A percentile compares a stretch with the other conserved stretches of the same genome.
These are phyloP conservation scores for Cydia strobilella DNA, from an alignment of 1,140 invertebrate species.

Conservation along the genomic window DNA sequence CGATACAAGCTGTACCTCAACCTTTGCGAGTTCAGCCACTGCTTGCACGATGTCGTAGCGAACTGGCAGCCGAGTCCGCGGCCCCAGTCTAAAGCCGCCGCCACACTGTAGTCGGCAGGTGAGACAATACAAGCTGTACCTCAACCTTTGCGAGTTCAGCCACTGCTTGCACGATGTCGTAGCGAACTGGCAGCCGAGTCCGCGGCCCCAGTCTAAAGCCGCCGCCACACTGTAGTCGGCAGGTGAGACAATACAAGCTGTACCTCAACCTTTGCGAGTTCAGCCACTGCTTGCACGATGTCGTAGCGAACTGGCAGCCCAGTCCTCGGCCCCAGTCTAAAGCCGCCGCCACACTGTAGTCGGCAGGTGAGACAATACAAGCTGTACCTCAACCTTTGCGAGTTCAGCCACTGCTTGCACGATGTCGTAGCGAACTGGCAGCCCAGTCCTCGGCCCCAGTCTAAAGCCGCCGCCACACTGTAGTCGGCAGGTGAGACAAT, in stretches of 20 bases:
- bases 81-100: slow-evolving; percentile 95
- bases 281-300: neutral
- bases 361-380: neutral
- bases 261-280: neutral
- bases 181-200: too few species aligned
- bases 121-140: slow-evolving; percentile 46
- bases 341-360: too few species aligned
- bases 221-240: slow-evolving; percentile 84
- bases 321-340: too few species aligned
- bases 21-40: too few species aligned
- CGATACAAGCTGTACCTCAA: neutral
- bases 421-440: neutral
- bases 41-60: too few species aligned
- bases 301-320: too few species aligned
- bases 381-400: neutral
- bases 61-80: too few species aligned
- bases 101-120: slow-evolving; percentile 88
- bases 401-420: neutral
- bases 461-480: too few species aligned
- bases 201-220: too few species aligned
- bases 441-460: too few species aligned
- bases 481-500: slow-evolving; percentile 84
- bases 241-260: too few species aligned
- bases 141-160: slow-evolving; percentile 48
- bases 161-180: too few species aligned